phyloP scores from a whole-genome alignment of 2,797 vertebrate species.

The Lagorchestes hirsutus region DNA sequence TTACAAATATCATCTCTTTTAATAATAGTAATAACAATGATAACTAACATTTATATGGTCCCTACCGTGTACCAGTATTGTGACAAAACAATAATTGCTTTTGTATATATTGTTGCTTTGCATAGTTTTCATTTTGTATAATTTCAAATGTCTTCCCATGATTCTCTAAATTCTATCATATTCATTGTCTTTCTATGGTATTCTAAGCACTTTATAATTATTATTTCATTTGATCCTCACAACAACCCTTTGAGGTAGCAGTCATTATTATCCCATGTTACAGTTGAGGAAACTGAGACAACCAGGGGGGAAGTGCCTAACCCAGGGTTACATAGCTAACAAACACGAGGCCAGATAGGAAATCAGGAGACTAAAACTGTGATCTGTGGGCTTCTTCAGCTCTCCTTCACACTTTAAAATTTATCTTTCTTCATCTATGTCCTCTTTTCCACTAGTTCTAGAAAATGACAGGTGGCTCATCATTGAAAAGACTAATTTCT shows the following conservation, averaged over 20 bases:
- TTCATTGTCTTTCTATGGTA: background rate
- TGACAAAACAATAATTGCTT: background rate
- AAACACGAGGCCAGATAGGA: background rate
- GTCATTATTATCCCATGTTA: background rate
- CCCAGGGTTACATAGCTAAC: background rate
- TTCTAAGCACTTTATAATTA: no score
- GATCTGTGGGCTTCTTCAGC: background rate
- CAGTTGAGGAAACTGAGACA: background rate
- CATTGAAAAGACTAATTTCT: background rate
- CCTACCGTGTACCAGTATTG: background rate
- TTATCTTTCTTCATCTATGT: background rate
- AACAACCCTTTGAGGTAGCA: background rate
- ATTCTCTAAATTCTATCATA: background rate
- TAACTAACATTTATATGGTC: background rate
- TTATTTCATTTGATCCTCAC: background rate
- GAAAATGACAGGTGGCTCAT: background rate
- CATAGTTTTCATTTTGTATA: background rate
- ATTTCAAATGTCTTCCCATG: background rate
- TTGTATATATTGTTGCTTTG: background rate
- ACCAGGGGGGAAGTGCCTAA: no score
- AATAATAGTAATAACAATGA: background rate
- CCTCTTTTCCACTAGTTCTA: background rate
- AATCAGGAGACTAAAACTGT: background rate
- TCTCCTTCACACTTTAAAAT: background rate
- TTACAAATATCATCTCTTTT: background rate